Base-by-base conservation (phyloP, 2,113 vertebrate species). In the Myxocyprinus asiaticus region DNA sequence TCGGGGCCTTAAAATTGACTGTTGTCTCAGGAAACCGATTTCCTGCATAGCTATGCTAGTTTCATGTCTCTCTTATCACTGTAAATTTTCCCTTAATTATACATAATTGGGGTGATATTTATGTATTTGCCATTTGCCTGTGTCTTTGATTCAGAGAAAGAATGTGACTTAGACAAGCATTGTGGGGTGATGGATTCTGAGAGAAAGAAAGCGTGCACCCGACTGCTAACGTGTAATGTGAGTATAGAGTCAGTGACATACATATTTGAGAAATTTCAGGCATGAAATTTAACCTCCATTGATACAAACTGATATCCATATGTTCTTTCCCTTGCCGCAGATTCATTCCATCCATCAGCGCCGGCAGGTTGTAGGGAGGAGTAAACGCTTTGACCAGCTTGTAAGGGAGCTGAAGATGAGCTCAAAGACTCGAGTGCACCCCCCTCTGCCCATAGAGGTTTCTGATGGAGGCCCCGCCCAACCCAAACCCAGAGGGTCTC, bases 161-260 rank as follows among this genome's bases (percentile, higher is more conserved):
- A 96, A 88, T 94, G 92, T n/a, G 94, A 95, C 86, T 90, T 95
- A 88, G 94, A 95, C 88, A 92, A 92, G 88, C 94, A 94, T 83
- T 91, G 93, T 81, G 90, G 92, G 6, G 92, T 92, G 70, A 74
- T 94, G 86, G 95, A 96, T 82, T 94, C 92, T 47, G 93, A 94
- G 82, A 95, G 91, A 87, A 94, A 95, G 86, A 96, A 94, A 88
- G 90, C 92, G 79, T 93, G 92, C 86, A 94, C 92, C 65, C 91
- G 88, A 78, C 83, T 95, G 84, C 90, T 93, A 62, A 93, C 92
- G 75, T 95, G 93, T 93, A 95, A 95, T 93, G 95, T 96, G 93
- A 88, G 81, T 55, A 12, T 65, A 22, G 15, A 53, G 14, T 56
- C 8, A 67, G 42, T 12, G 6, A 6, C 14, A 71, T 61, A 48